Conservation (phyloP, 1,140 invertebrate species). For the Drosophila serrata region DNA sequence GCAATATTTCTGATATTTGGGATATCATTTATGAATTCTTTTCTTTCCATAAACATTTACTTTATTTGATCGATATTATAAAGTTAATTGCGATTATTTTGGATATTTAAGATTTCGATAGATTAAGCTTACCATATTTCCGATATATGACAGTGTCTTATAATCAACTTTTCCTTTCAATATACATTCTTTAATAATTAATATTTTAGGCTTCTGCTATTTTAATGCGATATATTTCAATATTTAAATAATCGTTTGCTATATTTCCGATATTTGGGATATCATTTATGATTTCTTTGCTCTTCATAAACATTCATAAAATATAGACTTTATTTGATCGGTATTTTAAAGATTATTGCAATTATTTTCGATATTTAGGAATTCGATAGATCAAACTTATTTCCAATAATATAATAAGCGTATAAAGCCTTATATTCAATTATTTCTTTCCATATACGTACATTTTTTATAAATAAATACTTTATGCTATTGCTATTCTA, state of each 20-base stretch:
- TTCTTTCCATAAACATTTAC: too few relatives aligned
- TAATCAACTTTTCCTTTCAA: not conserved
- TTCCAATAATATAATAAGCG: not conserved
- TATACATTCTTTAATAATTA: not conserved
- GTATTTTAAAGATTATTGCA: not conserved
- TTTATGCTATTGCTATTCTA: not conserved
- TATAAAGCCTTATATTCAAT: not conserved
- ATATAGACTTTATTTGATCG: not conserved
- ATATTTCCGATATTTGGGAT: not conserved
- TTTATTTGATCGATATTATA: not conserved
- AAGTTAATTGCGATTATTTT: not conserved
- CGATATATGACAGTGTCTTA: not conserved
- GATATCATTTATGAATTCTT: not conserved
- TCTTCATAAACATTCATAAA: too few relatives aligned
- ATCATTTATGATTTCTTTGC: too few relatives aligned
- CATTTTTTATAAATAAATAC: not conserved
- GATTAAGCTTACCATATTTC: not conserved
- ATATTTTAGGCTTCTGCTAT: not conserved
- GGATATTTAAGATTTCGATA: not conserved
- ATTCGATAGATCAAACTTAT: not conserved
- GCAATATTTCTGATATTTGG: not conserved
- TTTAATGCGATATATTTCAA: not conserved
- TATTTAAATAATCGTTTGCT: too few relatives aligned
- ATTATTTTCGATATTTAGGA: not conserved
- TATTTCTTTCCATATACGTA: not conserved